Evolutionary conservation across 2,113 vertebrate genomes (phyloP).

Genomic region (Malurus alboscapulatus): DNA sequence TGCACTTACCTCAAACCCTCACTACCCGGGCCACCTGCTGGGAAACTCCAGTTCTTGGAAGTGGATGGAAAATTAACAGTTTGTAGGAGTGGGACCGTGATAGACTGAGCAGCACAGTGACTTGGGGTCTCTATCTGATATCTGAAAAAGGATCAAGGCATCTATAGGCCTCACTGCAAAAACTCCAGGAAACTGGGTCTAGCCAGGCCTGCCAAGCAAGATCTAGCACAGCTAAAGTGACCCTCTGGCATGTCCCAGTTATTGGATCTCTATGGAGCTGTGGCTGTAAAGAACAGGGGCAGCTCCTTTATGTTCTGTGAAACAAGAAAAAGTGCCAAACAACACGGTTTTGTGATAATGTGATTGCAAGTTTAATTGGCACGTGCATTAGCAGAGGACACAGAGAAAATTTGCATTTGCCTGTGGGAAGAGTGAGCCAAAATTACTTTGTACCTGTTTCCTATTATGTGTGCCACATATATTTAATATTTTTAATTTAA

Average conservation of each 20-base stretch:
- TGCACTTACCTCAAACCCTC: background rate
- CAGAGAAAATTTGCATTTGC: background rate
- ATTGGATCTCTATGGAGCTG: background rate
- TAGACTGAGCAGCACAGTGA: fast-evolving
- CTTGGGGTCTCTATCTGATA: background rate
- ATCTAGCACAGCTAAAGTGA: background rate
- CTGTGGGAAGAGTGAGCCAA: constrained; percentile 24
- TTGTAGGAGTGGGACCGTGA: background rate
- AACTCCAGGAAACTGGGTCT: background rate
- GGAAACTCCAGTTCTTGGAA: background rate
- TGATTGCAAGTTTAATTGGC: background rate
- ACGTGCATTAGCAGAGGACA: background rate
- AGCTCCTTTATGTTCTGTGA: background rate
- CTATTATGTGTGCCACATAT: background rate
- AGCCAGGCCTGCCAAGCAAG: background rate
- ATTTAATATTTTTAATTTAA: constrained; percentile 35
- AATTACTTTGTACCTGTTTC: constrained; percentile 14
- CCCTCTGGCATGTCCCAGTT: background rate
- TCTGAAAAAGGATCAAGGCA: background rate
- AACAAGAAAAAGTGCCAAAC: background rate
- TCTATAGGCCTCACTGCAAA: background rate
- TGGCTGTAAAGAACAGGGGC: background rate
- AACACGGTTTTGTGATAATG: background rate
- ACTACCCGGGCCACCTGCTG: background rate
- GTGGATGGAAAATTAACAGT: fast-evolving